phyloP scores from a whole-genome alignment of 2,888 invertebrate species.

The Phortica magna region DNA sequence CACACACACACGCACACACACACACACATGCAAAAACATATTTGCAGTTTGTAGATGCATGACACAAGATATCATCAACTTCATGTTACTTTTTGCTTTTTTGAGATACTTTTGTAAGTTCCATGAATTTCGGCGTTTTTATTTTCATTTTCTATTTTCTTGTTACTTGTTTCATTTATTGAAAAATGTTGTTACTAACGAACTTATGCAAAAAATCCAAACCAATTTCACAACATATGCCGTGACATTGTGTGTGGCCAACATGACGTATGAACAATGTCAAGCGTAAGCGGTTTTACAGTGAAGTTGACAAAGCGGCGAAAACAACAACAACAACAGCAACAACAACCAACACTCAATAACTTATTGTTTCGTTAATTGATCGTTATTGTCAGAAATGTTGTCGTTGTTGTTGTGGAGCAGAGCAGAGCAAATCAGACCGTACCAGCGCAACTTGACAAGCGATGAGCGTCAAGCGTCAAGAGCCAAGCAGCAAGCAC shows the following conservation, averaged over 20 bases:
- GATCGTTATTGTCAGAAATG: conserved; percentile 55
- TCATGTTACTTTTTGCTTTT: background rate
- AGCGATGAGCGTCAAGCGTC: background rate
- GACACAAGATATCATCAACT: background rate
- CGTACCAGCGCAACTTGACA: background rate
- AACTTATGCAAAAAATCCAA: conserved; percentile 12
- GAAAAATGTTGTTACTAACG: background rate
- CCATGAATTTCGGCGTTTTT: background rate
- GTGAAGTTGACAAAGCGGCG: background rate
- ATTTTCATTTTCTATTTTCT: background rate
- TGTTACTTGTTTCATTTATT: background rate
- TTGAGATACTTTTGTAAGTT: background rate
- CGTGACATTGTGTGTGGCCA: background rate
- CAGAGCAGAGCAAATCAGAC: conserved; percentile 4
- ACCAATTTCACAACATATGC: background rate
- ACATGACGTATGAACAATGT: conserved; percentile 29
- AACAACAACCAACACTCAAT: conserved; percentile 45
- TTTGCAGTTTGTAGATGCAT: background rate
- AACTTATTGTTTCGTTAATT: conserved; percentile 54
- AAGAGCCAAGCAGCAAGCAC: background rate
- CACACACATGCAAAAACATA: background rate
- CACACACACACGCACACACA: background rate
- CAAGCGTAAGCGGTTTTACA: background rate
- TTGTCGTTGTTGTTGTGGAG: conserved; percentile 12
- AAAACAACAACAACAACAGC: background rate